Evolutionary conservation across 2,888 invertebrate species (phyloP).

Genomic region (Sepioteuthis lessoniana): DNA sequence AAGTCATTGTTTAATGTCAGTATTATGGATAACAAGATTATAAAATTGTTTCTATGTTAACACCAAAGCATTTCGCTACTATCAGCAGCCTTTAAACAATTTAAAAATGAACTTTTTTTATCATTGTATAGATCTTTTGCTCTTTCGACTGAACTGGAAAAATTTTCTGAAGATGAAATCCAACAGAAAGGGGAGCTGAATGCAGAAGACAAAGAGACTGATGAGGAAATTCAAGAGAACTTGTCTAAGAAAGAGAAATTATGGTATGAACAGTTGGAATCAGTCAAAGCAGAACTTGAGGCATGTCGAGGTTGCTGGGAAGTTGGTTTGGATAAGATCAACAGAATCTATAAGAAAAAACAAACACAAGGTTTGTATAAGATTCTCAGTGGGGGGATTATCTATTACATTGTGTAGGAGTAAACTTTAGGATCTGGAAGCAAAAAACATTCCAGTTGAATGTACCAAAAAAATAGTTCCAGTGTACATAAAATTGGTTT

Average conservation of each 20-base stretch:
- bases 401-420: no score
- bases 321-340: constrained; percentile 60
- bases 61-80: no score
- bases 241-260: constrained; percentile 11
- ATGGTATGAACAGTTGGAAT: constrained; percentile 55
- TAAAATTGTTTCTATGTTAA: no score
- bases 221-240: constrained; percentile 51
- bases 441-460: no score
- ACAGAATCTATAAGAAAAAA: constrained; percentile 39
- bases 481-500: no score
- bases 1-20: no score
- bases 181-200: background rate
- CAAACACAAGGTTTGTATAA: constrained; percentile 4
- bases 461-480: no score
- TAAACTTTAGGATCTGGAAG: no score
- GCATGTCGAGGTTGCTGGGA: constrained; percentile 69
- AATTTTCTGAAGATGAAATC: constrained; percentile 50
- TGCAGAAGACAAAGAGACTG: background rate
- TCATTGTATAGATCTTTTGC: constrained; percentile 54
- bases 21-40: no score
- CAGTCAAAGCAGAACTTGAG: constrained; percentile 65
- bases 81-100: no score
- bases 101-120: background rate
- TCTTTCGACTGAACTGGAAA: constrained; percentile 55
- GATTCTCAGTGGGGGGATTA: no score